A percentile compares a stretch with the other conserved stretches of the same genome.
phyloP scores from a whole-genome alignment of 2,113 vertebrate genomes.

The Alexandromys fortis region DNA sequence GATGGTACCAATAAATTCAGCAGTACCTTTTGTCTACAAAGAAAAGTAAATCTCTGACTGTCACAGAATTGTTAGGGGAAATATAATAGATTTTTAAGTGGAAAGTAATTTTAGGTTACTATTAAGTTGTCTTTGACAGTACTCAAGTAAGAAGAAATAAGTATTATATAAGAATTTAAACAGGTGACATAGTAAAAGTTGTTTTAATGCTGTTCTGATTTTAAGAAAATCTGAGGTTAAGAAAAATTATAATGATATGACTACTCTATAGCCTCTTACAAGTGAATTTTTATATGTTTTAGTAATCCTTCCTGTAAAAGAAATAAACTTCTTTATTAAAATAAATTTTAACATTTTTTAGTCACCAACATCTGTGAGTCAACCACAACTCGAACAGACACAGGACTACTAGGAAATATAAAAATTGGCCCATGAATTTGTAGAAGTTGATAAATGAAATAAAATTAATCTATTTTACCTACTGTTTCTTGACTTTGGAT shows the following conservation, averaged over 20 bases:
- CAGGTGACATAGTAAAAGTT: not conserved
- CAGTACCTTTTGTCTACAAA: not conserved
- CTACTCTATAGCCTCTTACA: not conserved
- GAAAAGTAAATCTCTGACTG: constrained; percentile 24
- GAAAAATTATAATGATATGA: not conserved
- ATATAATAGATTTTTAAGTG: constrained; percentile 43
- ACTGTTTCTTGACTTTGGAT: not conserved
- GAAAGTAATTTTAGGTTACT: constrained; percentile 4
- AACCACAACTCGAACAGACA: not conserved
- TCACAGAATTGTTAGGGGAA: constrained; percentile 2
- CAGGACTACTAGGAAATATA: not conserved
- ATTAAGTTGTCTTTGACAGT: constrained; percentile 38
- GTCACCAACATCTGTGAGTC: not conserved
- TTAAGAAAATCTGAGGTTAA: constrained; percentile 34
- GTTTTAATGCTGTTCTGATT: constrained; percentile 9
- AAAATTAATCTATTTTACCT: not conserved
- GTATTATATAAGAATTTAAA: constrained; percentile 42
- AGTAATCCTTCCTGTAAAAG: not conserved
- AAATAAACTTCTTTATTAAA: constrained; percentile 36
- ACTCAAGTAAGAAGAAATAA: constrained; percentile 47
- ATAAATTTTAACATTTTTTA: constrained; percentile 30
- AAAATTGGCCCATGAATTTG: not conserved
- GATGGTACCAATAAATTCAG: constrained; percentile 21
- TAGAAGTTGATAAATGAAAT: not conserved
- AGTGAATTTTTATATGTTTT: constrained; percentile 13